Evolutionary conservation across 2,888 invertebrate genomes (phyloP).

Genomic region (Nemurella pictetii): DNA sequence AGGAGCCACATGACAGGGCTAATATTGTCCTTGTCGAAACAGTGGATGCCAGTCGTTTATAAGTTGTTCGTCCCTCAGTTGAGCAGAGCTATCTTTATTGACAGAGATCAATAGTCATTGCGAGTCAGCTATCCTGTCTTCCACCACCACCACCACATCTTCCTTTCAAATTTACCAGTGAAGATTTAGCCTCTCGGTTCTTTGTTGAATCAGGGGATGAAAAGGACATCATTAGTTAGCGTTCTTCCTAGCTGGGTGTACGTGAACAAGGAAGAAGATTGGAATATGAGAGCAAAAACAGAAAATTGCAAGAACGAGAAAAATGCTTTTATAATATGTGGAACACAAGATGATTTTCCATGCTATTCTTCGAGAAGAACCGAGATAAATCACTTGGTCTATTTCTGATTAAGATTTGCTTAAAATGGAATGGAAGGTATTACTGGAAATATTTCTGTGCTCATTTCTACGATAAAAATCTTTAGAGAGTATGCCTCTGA

Average conservation of each 20-base stretch:
- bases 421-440: neutral
- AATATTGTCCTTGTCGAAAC: slow-evolving; percentile 3
- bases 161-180: slow-evolving; percentile 32
- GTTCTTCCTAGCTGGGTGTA: neutral
- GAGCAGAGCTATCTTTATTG: slow-evolving; percentile 17
- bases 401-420: neutral
- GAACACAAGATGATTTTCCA: neutral
- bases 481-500: neutral
- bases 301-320: neutral
- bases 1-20: neutral
- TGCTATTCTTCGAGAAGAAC: neutral
- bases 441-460: neutral
- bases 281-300: neutral
- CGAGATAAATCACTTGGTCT: neutral
- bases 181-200: slow-evolving; percentile 11
- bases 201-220: slow-evolving; percentile 20
- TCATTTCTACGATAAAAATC: neutral
- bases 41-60: slow-evolving; percentile 1
- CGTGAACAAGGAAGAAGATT: neutral
- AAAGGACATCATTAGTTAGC: slow-evolving; percentile 23
- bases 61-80: neutral
- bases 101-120: slow-evolving; percentile 26
- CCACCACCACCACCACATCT: slow-evolving; percentile 30
- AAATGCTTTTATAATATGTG: slow-evolving; percentile 2
- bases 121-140: slow-evolving; percentile 15